phyloP scores from a whole-genome alignment of 23 tunicate genomes.

The Halocynthia aurantium region DNA sequence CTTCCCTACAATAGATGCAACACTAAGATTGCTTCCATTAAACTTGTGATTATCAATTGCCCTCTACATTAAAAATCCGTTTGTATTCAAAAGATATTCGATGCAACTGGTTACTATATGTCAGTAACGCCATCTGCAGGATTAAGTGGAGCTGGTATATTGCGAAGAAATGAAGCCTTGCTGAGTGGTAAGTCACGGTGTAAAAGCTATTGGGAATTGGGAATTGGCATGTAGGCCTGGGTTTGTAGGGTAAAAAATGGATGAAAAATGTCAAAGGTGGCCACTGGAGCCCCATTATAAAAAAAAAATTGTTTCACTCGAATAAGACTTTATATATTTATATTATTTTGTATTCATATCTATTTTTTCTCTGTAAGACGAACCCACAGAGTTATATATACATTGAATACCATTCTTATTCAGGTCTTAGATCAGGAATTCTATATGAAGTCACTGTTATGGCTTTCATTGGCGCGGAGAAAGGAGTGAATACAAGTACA shows the following conservation, averaged over 20 bases:
- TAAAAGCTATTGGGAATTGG: not conserved
- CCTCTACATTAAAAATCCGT: no score
- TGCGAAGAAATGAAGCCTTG: conserved; percentile 2
- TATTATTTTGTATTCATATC: no score
- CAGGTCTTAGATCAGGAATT: conserved; percentile 15
- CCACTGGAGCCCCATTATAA: no score
- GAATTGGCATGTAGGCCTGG: no score
- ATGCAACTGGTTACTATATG: conserved; percentile 19
- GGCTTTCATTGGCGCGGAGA: conserved; percentile 26
- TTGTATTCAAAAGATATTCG: conserved; percentile 1
- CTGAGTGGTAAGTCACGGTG: conserved; percentile 1
- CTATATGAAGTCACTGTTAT: conserved; percentile 4
- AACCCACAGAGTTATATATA: no score
- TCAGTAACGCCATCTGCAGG: conserved; percentile 12
- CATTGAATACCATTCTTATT: no score
- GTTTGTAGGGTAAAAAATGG: no score
- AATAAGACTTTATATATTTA: no score
- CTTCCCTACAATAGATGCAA: not conserved
- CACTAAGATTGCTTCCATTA: not conserved
- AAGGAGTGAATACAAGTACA: conserved; percentile 19
- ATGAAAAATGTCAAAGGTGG: no score
- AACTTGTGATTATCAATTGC: not conserved
- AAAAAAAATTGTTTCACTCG: no score
- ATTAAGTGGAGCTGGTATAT: conserved; percentile 11
- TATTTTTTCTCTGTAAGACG: no score